Evolutionary conservation across 2,888 invertebrate genomes (phyloP), one percentile per base, ranked within the genome.

Genomic region (Shargacucullia verbasci): DNA sequence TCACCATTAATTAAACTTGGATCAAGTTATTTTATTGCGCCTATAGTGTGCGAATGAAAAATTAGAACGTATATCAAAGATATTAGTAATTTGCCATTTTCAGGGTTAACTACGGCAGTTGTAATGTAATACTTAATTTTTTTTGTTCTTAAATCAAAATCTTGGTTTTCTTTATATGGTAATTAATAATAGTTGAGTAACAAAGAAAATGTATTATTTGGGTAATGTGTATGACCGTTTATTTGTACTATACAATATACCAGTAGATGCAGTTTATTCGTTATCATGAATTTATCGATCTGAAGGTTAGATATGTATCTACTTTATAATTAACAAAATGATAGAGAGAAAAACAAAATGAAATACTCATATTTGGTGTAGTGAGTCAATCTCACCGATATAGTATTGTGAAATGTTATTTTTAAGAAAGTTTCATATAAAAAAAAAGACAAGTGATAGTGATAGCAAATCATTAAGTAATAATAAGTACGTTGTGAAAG

Each of bases 1-100:
- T 73, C 64, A 67, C 48, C 71, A 67, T 69, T 44, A 59, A 65
- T 66, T 62, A 68, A 35, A 64, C 52, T 63, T 53, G 60, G 37
- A 65, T 63, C 45, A 52, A 67, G 46, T 31, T 40, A 61, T 65
- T 57, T 49, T 59, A 59, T 63, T 50, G 34, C 52, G 45, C 45
- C 50, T 48, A 52, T 37, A 47, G 10, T 34, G 39, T 43, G 35
- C 45, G 35, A 15, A 65, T 65, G 48, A 64, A 57, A 70, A 62
- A 72, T 72, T 53, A 40, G 54, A 61, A 57, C 56, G 49, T 56
- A 35, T 56, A 43, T 38, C 34, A 53, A 12, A 25, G 27, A 11
- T 34, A 14, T 48, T 0, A 37, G 34, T 35, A n/a, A 39, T 52
- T 55, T 63, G 64, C 31, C 13, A 35, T 40, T 63, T 69, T 41